A percentile compares a stretch with the other conserved stretches of the same genome.
Evolutionary conservation across 30 jellyfish, hydroid and myxozoan species (phyloP).

Genomic region (Cassiopea andromeda): DNA sequence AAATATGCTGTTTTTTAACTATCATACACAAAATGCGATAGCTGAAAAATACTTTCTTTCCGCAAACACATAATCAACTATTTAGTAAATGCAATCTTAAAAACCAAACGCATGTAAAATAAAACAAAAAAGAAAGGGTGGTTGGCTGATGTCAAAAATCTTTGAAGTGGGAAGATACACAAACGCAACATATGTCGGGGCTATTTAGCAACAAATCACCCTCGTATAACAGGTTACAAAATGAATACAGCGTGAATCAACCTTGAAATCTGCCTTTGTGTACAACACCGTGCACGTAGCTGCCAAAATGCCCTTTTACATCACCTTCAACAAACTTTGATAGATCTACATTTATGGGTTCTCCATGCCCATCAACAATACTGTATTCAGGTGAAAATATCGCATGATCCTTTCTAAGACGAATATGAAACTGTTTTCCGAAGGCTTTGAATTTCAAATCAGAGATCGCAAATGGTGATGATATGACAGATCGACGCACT

Average conservation of each 20-base stretch:
- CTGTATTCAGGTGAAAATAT: slow-evolving; percentile 75
- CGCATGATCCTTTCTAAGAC: slow-evolving; percentile 78
- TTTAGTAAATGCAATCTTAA: too few species aligned
- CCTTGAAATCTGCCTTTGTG: slow-evolving; percentile 91
- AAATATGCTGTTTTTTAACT: too few species aligned
- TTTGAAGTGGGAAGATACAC: too few species aligned
- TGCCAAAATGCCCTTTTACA: slow-evolving; percentile 80
- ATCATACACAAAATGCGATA: too few species aligned
- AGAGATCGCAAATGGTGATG: slow-evolving; percentile 81
- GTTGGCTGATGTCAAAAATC: too few species aligned
- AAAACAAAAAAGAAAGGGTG: too few species aligned
- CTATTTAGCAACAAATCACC: too few species aligned
- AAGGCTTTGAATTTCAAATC: slow-evolving; percentile 79
- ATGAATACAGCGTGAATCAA: not conserved
- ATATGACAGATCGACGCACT: slow-evolving; percentile 67
- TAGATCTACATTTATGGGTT: slow-evolving; percentile 56
- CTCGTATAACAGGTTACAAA: too few species aligned
- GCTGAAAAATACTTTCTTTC: too few species aligned
- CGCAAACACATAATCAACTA: too few species aligned
- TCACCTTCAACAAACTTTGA: slow-evolving; percentile 85
- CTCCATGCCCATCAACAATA: slow-evolving; percentile 83
- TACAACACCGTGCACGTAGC: slow-evolving; percentile 84
- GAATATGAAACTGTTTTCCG: slow-evolving; percentile 79
- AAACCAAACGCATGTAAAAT: too few species aligned
- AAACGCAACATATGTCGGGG: too few species aligned